phyloP scores from a whole-genome alignment of 2,888 invertebrate species.

The Drosophila subsilvestris region DNA sequence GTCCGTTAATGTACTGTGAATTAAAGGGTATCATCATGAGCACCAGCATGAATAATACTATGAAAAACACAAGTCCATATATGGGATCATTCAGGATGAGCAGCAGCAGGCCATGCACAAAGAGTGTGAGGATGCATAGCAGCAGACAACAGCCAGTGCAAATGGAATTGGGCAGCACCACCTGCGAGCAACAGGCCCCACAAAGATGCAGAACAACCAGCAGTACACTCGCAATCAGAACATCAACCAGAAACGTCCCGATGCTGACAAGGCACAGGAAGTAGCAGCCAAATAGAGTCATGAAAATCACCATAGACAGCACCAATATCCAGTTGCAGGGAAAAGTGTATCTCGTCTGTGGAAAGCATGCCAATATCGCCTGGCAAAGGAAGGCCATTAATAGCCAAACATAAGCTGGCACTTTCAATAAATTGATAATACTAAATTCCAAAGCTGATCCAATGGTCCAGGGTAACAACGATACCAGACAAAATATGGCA shows the following conservation, averaged over 20 bases:
- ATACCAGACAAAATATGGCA: neutral
- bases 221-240: neutral
- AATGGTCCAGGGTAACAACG: conserved; percentile 23
- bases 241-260: neutral
- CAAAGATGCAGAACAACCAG: conserved; percentile 11
- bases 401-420: neutral
- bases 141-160: conserved; percentile 12
- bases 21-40: conserved; percentile 1
- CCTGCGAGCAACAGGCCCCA: conserved; percentile 32
- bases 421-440: no score
- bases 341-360: neutral
- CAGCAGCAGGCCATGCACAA: conserved; percentile 31
- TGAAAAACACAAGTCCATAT: conserved; percentile 8
- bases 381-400: neutral
- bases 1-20: conserved; percentile 24
- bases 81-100: neutral
- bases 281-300: neutral
- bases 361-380: neutral
- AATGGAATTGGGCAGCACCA: conserved; percentile 23
- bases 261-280: neutral
- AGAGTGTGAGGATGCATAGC: conserved; percentile 4
- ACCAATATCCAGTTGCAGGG: neutral
- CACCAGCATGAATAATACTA: conserved; percentile 8
- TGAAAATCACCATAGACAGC: neutral
- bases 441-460: neutral